These are phyloP conservation scores for Enteromius fasciolatus DNA, from an alignment of 2,797 vertebrate species.

Conservation along the genomic window DNA sequence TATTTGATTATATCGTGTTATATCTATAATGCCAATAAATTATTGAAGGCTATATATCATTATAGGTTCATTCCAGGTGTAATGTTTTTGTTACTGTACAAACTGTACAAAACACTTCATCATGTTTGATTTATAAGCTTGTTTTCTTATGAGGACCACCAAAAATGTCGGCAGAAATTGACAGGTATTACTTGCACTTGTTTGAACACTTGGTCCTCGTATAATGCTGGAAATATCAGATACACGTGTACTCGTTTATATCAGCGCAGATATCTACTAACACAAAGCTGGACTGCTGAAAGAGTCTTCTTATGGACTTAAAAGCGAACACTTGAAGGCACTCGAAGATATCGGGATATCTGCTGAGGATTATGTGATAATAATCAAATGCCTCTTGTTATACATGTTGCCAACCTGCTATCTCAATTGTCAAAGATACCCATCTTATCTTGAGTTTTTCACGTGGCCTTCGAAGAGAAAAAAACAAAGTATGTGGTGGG, in stretches of 20 bases:
- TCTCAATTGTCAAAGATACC: neutral
- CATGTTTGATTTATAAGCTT: too few species aligned
- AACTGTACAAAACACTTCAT: too few species aligned
- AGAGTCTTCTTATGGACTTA: neutral
- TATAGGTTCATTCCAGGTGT: too few species aligned
- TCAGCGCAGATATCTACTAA: neutral
- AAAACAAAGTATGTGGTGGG: too few species aligned
- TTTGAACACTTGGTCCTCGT: too few species aligned
- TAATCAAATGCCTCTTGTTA: constrained; percentile 4
- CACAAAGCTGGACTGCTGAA: neutral
- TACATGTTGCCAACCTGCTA: neutral
- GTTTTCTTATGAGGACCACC: too few species aligned
- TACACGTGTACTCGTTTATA: neutral
- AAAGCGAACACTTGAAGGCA: constrained; percentile 1
- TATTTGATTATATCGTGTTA: neutral
- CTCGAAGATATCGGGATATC: neutral
- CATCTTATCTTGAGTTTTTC: neutral
- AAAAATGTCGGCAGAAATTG: too few species aligned
- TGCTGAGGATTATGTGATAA: neutral
- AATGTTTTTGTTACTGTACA: too few species aligned
- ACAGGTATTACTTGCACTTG: neutral
- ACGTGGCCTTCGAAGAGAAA: neutral
- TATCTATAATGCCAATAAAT: too few species aligned
- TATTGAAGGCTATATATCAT: too few species aligned
- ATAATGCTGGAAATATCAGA: too few species aligned